Percentiles rank a stretch among this genome's conserved stretches.
phyloP scores from a whole-genome alignment of 2,113 vertebrate genomes.

The Gallinago media region DNA sequence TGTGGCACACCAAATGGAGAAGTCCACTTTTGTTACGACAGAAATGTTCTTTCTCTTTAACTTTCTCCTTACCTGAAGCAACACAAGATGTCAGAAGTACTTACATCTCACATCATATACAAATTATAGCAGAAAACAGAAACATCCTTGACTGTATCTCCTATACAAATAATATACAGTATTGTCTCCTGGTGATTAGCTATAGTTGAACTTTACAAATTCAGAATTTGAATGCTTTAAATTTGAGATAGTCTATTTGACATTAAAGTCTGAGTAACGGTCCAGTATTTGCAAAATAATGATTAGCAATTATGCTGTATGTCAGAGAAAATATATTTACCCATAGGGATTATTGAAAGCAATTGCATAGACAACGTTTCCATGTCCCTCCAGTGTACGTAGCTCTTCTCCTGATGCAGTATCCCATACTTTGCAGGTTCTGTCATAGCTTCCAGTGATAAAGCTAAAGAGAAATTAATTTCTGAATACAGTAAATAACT shows the following conservation, averaged over 20 bases:
- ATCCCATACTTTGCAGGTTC: constrained; percentile 95
- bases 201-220: neutral
- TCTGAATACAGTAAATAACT: neutral
- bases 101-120: neutral
- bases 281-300: neutral
- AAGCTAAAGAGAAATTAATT: constrained; percentile 78
- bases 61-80: neutral
- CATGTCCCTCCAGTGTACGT: constrained; percentile 85
- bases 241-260: neutral
- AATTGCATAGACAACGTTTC: constrained; percentile 93
- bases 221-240: neutral
- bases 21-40: neutral
- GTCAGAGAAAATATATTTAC: constrained; percentile 66
- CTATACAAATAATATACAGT: neutral
- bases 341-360: constrained; percentile 98
- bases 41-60: neutral
- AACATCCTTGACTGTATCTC: neutral
- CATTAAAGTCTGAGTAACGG: neutral
- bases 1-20: neutral
- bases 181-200: neutral
- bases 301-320: neutral
- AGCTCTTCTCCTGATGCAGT: constrained; percentile 88
- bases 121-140: neutral
- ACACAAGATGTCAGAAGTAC: neutral
- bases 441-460: constrained; percentile 96